Evolutionary conservation across 1,140 invertebrate species (phyloP).

Genomic region (Lordiphosa stackelbergi): DNA sequence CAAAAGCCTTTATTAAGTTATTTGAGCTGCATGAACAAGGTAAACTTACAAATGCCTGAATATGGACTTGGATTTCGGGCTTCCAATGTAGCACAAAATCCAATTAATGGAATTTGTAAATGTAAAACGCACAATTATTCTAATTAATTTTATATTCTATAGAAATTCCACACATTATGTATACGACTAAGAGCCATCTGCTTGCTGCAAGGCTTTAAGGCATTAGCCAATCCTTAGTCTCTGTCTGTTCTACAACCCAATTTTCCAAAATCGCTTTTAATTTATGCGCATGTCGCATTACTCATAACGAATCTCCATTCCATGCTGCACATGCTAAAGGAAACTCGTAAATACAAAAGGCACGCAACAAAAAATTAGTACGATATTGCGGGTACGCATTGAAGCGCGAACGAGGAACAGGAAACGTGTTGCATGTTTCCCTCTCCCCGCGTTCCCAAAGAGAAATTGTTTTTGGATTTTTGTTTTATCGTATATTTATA

Average conservation of each 20-base stretch:
- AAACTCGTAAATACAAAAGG: conserved; percentile 34
- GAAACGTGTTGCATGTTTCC: conserved; percentile 60
- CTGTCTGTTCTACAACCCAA: too few relatives aligned
- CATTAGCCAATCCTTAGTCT: too few relatives aligned
- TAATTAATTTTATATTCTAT: too few relatives aligned
- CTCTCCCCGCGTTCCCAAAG: background rate
- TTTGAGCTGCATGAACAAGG: too few relatives aligned
- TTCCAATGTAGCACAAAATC: too few relatives aligned
- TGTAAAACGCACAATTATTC: too few relatives aligned
- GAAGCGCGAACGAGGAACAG: conserved; percentile 35
- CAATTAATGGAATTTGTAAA: too few relatives aligned
- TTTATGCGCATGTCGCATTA: conserved; percentile 46
- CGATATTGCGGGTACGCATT: conserved; percentile 11
- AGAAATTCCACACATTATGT: too few relatives aligned
- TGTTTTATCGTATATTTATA: conserved; percentile 57
- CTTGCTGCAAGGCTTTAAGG: too few relatives aligned
- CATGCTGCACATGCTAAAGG: conserved; percentile 7
- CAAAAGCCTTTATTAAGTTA: background rate
- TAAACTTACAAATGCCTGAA: too few relatives aligned
- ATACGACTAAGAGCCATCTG: too few relatives aligned
- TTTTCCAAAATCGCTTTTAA: conserved; percentile 46
- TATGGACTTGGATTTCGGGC: too few relatives aligned
- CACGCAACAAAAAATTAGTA: conserved; percentile 22
- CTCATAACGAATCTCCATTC: conserved; percentile 31
- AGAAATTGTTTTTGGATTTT: conserved; percentile 51